Base-by-base conservation (phyloP, 1,140 invertebrate species). In the Mylabris phalerata region DNA sequence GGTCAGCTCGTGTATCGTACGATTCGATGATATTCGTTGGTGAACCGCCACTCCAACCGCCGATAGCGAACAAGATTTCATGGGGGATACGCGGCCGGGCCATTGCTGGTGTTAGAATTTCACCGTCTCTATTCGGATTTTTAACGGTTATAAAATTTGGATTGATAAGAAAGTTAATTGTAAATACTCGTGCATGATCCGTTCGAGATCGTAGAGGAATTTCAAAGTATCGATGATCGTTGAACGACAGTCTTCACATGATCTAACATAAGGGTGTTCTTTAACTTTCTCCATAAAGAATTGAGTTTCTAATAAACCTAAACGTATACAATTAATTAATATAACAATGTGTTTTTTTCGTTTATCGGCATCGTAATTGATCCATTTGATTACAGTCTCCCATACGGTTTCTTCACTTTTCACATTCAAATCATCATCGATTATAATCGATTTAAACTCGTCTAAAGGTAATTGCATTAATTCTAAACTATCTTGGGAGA, bases 221-320 rank as follows among this genome's bases (percentile, higher is more conserved):
- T 83, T 84, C 0, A 89, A 66, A 0, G 86, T 87, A 59, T 89
- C 85, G 13, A 88, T 88, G n/a, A 90, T 81, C 13, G 89, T 78
- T 0, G 85, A 84, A 26, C 82, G 76, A 61, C 86, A 87, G 2
- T 75, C 75, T 5, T 84, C 82, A 60, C 82, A 83, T 2, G 80
- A 78, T 2, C 77, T 73, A 0, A 88, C 85, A 67, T 80, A 86
- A 6, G 75, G 80, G 72, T 81, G 82, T 54, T 81, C 80, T 60
- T 87, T 86, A 0, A 85, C 82, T 57, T 82, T 80, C 64, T 88
- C 84, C 24, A 88, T 72, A 67, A 90, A 88, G 67, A 83, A 89
- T 56, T 91, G 84, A 0, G 89, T 92, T 51, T 93, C 88, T 65
- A 96, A 77, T 1, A 95, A 76, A 4, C 93, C 92, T 2, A 95